Conservation (phyloP, 2,888 invertebrate genomes). For the Margaritifera margaritifera region DNA sequence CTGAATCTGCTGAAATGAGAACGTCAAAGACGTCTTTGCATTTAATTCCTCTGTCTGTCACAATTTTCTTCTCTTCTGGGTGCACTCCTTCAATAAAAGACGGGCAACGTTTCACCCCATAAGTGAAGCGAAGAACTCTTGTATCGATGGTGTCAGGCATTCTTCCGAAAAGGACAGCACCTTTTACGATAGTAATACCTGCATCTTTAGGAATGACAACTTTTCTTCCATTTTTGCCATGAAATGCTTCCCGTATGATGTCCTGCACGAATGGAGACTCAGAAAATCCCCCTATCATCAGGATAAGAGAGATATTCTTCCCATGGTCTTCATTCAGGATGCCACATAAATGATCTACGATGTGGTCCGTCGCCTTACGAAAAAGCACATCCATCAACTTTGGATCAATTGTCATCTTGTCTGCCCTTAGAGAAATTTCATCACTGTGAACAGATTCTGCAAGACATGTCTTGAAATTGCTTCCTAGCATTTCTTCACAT, state of each 20-base stretch:
- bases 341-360: conserved; percentile 13
- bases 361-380: conserved; percentile 6
- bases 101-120: conserved; percentile 24
- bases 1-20: too few relatives aligned
- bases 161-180: conserved; percentile 21
- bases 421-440: conserved; percentile 5
- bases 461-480: conserved; percentile 1
- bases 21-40: conserved; percentile 19
- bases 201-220: conserved; percentile 17
- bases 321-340: conserved; percentile 11
- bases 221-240: neutral
- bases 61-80: conserved; percentile 10
- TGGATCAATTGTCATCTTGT: conserved; percentile 12
- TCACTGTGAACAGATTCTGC: conserved; percentile 4
- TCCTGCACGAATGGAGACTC: conserved; percentile 22
- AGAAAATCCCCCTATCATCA: conserved; percentile 27
- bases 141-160: conserved; percentile 8
- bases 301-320: conserved; percentile 12
- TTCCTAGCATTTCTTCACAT: too few relatives aligned
- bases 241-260: conserved; percentile 9
- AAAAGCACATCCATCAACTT: conserved; percentile 12
- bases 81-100: conserved; percentile 7
- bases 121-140: conserved; percentile 16
- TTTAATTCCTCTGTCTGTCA: conserved; percentile 4
- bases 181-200: conserved; percentile 23